Percentiles rank a stretch among this genome's conserved stretches.
These are phyloP conservation scores for Hemicentrotus pulcherrimus DNA, from an alignment of 35 echinoderm and acorn worm species.

Conservation along the genomic window DNA sequence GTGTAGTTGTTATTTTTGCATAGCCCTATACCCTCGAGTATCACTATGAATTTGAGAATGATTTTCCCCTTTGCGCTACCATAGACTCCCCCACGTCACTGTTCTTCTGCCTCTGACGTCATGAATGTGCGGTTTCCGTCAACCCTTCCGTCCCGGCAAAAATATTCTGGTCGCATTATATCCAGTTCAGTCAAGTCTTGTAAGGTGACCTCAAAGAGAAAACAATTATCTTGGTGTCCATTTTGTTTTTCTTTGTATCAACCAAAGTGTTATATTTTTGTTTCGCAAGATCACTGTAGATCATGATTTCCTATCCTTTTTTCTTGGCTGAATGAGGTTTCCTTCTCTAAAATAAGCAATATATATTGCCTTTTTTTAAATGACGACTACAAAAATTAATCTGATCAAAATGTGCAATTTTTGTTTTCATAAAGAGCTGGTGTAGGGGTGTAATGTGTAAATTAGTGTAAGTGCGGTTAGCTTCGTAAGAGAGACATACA, in stretches of 20 bases:
- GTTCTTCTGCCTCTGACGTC: constrained; percentile 40
- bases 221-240: not conserved
- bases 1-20: not conserved
- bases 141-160: constrained; percentile 32
- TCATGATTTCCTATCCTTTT: not conserved
- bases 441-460: too few species aligned
- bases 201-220: constrained; percentile 26
- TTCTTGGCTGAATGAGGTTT: not conserved
- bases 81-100: constrained; percentile 34
- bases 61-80: constrained; percentile 8
- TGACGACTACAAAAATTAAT: too few species aligned
- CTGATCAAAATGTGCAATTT: too few species aligned
- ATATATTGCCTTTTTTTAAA: too few species aligned
- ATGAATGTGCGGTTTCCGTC: constrained; percentile 30
- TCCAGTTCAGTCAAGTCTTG: constrained; percentile 38
- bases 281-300: not conserved
- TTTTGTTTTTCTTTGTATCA: not conserved
- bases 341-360: too few species aligned
- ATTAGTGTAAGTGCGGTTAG: too few species aligned
- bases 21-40: not conserved
- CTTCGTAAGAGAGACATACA: too few species aligned
- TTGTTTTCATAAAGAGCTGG: too few species aligned
- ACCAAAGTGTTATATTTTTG: not conserved
- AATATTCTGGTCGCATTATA: constrained; percentile 46
- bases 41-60: not conserved